Conservation (phyloP, 2,888 invertebrate genomes). For the Vesta saturnalis region DNA sequence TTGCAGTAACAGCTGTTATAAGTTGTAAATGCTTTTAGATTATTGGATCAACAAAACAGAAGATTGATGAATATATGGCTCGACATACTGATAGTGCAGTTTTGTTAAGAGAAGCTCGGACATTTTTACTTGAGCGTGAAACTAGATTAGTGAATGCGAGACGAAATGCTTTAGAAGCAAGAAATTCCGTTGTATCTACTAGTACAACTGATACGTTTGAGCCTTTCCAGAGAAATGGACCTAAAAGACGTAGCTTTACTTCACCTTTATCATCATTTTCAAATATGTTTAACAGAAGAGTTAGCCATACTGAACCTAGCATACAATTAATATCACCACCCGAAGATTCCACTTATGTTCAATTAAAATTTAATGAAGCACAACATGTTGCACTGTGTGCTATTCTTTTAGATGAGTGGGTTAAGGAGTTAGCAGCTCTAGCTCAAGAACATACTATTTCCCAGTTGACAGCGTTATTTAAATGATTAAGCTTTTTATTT, state of each 20-base stretch:
- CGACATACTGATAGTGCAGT: slow-evolving; percentile 69
- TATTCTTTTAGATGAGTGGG: slow-evolving; percentile 93
- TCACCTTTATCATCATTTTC: slow-evolving; percentile 81
- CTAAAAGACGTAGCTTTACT: slow-evolving; percentile 80
- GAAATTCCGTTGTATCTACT: slow-evolving; percentile 47
- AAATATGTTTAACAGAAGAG: slow-evolving; percentile 64
- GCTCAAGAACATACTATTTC: slow-evolving; percentile 91
- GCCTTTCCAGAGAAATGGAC: slow-evolving; percentile 72
- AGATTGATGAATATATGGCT: slow-evolving; percentile 81
- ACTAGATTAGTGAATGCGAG: slow-evolving; percentile 77
- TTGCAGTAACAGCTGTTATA: too few relatives aligned
- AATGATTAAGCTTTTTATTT: slow-evolving; percentile 44
- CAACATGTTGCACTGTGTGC: slow-evolving; percentile 81
- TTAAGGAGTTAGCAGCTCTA: slow-evolving; percentile 93
- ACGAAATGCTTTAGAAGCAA: slow-evolving; percentile 67
- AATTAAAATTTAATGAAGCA: slow-evolving; percentile 60
- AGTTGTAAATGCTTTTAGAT: slow-evolving; percentile 65
- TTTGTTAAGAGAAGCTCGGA: slow-evolving; percentile 80
- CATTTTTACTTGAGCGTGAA: slow-evolving; percentile 82
- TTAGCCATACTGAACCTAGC: slow-evolving; percentile 61
- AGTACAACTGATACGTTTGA: slow-evolving; percentile 52
- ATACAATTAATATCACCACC: slow-evolving; percentile 48
- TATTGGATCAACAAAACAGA: slow-evolving; percentile 82
- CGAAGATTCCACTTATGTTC: slow-evolving; percentile 52
- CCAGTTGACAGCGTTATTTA: slow-evolving; percentile 64